A percentile compares a stretch with the other conserved stretches of the same genome.
phyloP scores from a whole-genome alignment of 2,888 invertebrate genomes.

The Campoplex nolae region DNA sequence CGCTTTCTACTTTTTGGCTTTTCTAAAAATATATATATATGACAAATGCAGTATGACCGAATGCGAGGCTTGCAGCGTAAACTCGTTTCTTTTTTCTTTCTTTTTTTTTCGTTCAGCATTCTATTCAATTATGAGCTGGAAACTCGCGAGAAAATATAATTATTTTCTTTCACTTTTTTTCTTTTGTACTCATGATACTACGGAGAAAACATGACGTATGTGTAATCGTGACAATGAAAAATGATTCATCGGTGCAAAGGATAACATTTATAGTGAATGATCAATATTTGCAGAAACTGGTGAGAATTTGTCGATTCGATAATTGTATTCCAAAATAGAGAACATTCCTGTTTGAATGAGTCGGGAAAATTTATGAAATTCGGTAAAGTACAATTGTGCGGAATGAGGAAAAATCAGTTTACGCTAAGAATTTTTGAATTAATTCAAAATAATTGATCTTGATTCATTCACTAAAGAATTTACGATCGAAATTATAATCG shows the following conservation, averaged over 20 bases:
- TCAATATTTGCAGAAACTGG: not conserved
- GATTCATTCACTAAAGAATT: no score
- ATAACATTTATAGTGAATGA: constrained; percentile 42
- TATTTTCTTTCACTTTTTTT: constrained; percentile 5
- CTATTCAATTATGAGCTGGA: constrained; percentile 15
- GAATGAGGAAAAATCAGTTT: no score
- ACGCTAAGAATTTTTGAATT: no score
- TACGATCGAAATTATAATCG: no score
- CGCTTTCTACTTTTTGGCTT: constrained; percentile 85
- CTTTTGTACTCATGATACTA: constrained; percentile 29
- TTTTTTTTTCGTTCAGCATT: constrained; percentile 4
- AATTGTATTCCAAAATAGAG: not conserved
- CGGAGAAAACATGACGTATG: constrained; percentile 19
- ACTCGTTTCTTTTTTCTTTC: no score
- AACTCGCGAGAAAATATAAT: constrained; percentile 9
- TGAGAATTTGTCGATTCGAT: not conserved
- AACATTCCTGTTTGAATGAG: not conserved
- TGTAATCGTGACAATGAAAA: constrained; percentile 44
- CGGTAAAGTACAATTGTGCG: no score
- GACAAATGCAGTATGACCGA: constrained; percentile 84
- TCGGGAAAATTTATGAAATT: no score
- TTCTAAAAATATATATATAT: constrained; percentile 81
- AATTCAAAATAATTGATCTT: no score
- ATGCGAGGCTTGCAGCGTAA: constrained; percentile 72
- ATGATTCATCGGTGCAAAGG: constrained; percentile 62